Evolutionary conservation across 2,888 invertebrate species (phyloP).

Genomic region (Harpalus rufipes): DNA sequence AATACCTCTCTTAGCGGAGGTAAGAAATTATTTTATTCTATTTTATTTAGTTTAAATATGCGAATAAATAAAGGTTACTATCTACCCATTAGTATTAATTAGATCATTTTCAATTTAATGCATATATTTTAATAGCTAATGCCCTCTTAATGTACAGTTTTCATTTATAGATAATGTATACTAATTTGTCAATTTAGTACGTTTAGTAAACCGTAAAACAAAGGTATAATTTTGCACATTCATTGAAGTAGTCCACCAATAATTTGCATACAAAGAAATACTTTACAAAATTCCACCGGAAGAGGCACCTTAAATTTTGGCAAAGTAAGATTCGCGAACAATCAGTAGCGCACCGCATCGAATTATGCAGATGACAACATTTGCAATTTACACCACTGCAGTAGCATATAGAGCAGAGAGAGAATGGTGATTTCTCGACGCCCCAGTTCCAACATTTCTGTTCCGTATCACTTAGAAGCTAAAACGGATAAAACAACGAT

Average conservation of each 20-base stretch:
- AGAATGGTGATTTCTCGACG: slow-evolving; percentile 53
- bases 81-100: too few relatives aligned
- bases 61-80: too few relatives aligned
- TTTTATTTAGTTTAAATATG: too few relatives aligned
- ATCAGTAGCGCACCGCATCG: slow-evolving; percentile 28
- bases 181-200: not conserved
- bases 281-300: not conserved
- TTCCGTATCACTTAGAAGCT: slow-evolving; percentile 61
- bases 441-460: slow-evolving; percentile 46
- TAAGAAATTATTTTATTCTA: too few relatives aligned
- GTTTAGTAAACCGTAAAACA: slow-evolving; percentile 7
- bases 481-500: slow-evolving; percentile 56
- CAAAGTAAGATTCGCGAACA: slow-evolving; percentile 10
- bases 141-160: not conserved
- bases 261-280: slow-evolving; percentile 31
- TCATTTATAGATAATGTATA: not conserved
- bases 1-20: too few relatives aligned
- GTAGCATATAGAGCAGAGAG: slow-evolving; percentile 54
- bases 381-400: slow-evolving; percentile 44
- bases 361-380: slow-evolving; percentile 21
- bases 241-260: not conserved
- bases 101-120: too few relatives aligned
- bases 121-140: not conserved
- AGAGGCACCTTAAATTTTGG: not conserved
- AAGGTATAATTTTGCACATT: not conserved